Conservation (phyloP, 2,888 invertebrate species). For the Gastracanthus pulcherrimus region DNA sequence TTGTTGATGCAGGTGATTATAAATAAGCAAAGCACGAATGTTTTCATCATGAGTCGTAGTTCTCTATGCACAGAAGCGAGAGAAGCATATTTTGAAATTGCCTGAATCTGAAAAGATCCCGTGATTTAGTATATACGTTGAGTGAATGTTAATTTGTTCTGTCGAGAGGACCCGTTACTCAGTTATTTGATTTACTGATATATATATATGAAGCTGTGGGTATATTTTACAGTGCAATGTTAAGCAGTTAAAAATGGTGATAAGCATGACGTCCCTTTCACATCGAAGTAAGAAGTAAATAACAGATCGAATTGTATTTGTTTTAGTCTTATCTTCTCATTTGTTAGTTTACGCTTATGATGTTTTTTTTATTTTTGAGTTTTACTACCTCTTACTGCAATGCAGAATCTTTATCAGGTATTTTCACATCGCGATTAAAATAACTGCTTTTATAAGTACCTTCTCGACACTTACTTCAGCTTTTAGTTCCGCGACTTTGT, state of each 20-base stretch:
- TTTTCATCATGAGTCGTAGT: conserved; percentile 27
- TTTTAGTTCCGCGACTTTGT: conserved; percentile 94
- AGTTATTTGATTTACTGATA: conserved; percentile 54
- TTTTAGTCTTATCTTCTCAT: neutral
- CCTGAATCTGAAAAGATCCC: conserved; percentile 29
- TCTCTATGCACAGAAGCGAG: conserved; percentile 44
- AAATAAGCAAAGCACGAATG: conserved; percentile 51
- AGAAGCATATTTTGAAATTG: conserved; percentile 46
- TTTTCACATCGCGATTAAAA: conserved; percentile 32
- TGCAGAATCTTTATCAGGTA: conserved; percentile 34
- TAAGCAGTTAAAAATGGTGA: conserved; percentile 57
- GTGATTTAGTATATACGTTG: conserved; percentile 12
- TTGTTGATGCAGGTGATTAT: conserved; percentile 14
- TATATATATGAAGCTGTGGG: conserved; percentile 58
- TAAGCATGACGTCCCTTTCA: conserved; percentile 51
- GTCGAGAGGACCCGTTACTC: conserved; percentile 30
- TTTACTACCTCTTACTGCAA: conserved; percentile 51
- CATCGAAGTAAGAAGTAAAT: conserved; percentile 46
- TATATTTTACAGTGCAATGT: conserved; percentile 62
- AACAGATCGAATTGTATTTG: neutral
- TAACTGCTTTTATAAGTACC: conserved; percentile 21
- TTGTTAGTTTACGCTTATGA: conserved; percentile 5
- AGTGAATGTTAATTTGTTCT: conserved; percentile 29
- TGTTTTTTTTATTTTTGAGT: neutral
- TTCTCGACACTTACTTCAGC: conserved; percentile 87